Percentiles rank a stretch among this genome's conserved stretches.
Conservation (phyloP, 2,113 vertebrate genomes). For the Micromys minutus region DNA sequence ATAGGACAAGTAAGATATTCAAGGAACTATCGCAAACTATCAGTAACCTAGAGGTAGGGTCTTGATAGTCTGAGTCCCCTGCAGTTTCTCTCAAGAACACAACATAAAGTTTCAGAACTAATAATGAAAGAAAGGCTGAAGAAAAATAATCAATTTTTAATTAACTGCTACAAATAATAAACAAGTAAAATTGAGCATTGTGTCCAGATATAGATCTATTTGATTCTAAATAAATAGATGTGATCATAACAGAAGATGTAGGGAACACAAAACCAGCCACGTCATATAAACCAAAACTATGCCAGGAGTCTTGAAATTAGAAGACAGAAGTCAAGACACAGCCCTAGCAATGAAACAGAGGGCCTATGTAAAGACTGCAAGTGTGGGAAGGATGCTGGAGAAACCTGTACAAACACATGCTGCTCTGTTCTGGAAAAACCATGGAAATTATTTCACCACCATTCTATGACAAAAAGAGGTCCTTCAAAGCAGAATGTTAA, state of each 20-base stretch:
- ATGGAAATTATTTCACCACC: not conserved
- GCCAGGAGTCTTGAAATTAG: constrained; percentile 56
- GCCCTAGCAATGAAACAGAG: constrained; percentile 49
- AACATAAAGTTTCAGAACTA: not conserved
- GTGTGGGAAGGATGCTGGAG: constrained; percentile 14
- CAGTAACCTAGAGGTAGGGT: not conserved
- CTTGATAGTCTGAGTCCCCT: not conserved
- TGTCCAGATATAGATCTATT: not conserved
- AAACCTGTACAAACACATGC: constrained; percentile 61
- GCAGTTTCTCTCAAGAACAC: constrained; percentile 22
- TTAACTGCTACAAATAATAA: constrained; percentile 42
- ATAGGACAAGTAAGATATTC: not conserved
- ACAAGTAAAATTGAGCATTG: not conserved
- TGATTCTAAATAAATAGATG: constrained; percentile 17
- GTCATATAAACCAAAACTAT: constrained; percentile 25
- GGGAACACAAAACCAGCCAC: constrained; percentile 41
- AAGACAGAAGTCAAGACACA: constrained; percentile 61
- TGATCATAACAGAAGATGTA: not conserved
- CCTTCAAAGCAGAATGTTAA: not conserved
- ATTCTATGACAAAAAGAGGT: not conserved
- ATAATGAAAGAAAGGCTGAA: not conserved
- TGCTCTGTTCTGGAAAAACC: constrained; percentile 38
- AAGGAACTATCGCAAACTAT: not conserved
- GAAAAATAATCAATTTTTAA: constrained; percentile 37
- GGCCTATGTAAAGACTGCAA: constrained; percentile 44